A percentile compares a stretch with the other conserved stretches of the same genome.
Evolutionary conservation across 2,888 invertebrate genomes (phyloP).

Genomic region (Dermolepida albohirtum): DNA sequence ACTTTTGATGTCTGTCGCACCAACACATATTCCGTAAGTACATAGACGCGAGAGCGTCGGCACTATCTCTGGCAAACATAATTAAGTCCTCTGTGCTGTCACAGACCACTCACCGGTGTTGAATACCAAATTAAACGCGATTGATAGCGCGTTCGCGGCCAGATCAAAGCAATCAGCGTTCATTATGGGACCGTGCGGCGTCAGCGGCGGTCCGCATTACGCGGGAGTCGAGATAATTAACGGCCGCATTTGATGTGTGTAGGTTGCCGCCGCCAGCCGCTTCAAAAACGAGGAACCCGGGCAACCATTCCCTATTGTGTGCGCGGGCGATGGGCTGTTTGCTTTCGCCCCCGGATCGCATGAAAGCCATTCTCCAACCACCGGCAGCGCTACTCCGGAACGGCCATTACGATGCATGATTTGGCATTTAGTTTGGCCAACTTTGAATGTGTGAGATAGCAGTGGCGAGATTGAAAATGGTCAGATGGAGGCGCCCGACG

Average conservation of each 20-base stretch:
- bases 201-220: constrained; percentile 42
- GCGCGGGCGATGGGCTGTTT: constrained; percentile 25
- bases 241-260: constrained; percentile 39
- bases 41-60: no score
- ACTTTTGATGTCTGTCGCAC: no score
- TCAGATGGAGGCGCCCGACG: no score
- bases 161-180: constrained; percentile 61
- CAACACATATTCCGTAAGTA: no score
- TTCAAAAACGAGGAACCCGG: constrained; percentile 32
- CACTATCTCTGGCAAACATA: constrained; percentile 44
- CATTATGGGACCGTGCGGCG: constrained; percentile 54
- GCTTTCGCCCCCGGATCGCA: constrained; percentile 36
- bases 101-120: constrained; percentile 51
- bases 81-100: constrained; percentile 53
- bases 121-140: constrained; percentile 59
- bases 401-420: constrained; percentile 55
- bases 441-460: not conserved
- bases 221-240: constrained; percentile 52
- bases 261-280: constrained; percentile 34
- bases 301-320: constrained; percentile 37
- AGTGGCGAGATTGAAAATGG: no score
- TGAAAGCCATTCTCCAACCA: constrained; percentile 6
- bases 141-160: constrained; percentile 57
- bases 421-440: constrained; percentile 50
- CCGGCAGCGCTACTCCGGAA: constrained; percentile 22